phyloP scores from a whole-genome alignment of 2,888 invertebrate genomes.

The Corythucha ciliata region DNA sequence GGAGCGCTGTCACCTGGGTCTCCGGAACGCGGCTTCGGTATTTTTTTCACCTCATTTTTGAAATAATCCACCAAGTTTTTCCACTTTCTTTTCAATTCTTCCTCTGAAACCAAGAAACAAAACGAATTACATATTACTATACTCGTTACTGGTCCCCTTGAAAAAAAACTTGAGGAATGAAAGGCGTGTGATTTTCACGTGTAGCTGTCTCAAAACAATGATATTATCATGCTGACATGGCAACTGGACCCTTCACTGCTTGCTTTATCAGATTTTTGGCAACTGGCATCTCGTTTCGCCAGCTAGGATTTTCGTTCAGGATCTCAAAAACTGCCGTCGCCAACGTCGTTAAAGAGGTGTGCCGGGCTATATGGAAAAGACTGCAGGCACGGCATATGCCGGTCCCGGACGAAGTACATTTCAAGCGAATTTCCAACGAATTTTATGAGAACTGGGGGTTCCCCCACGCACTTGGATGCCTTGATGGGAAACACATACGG shows the following conservation, averaged over 20 bases:
- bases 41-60: conserved; percentile 1
- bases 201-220: too few relatives aligned
- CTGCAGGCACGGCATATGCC: too few relatives aligned
- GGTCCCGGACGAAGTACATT: not conserved
- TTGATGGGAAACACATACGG: conserved; percentile 3
- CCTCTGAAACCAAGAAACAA: too few relatives aligned
- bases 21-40: not conserved
- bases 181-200: too few relatives aligned
- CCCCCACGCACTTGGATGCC: not conserved
- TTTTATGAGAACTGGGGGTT: conserved; percentile 4
- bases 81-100: conserved; percentile 5
- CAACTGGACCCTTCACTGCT: too few relatives aligned
- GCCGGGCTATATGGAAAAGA: not conserved
- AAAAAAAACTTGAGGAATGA: too few relatives aligned
- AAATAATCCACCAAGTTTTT: conserved; percentile 3
- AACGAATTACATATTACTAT: too few relatives aligned
- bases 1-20: not conserved
- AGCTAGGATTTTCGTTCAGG: conserved; percentile 2
- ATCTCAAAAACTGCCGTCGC: conserved; percentile 1
- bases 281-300: not conserved
- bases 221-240: too few relatives aligned
- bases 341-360: not conserved
- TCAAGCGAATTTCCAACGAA: not conserved
- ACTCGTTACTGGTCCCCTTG: too few relatives aligned
- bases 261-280: conserved; percentile 8